These are phyloP conservation scores for Melanotaenia trifasciata DNA, from an alignment of 2,797 vertebrate species.

Conservation along the genomic window DNA sequence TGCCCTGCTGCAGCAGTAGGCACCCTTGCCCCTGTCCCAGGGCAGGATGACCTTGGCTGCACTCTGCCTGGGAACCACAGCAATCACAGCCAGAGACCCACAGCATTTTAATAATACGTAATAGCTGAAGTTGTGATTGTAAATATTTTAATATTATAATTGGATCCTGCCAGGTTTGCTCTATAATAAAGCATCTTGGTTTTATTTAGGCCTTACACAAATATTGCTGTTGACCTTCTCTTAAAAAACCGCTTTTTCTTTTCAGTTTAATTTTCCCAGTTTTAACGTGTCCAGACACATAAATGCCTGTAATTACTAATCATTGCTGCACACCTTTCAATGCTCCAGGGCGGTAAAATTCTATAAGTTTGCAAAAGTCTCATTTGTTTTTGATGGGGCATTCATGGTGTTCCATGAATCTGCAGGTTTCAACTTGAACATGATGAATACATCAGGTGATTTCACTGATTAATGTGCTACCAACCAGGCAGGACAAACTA, in stretches of 20 bases:
- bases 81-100: too few relatives aligned
- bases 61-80: too few relatives aligned
- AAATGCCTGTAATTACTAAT: background rate
- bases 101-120: too few relatives aligned
- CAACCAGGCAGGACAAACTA: conserved; percentile 36
- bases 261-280: background rate
- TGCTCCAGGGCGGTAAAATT: background rate
- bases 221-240: background rate
- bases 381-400: background rate
- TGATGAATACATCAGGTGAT: conserved; percentile 49
- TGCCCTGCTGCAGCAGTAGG: too few relatives aligned
- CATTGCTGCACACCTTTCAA: background rate
- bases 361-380: background rate
- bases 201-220: too few relatives aligned
- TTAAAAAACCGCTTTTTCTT: background rate
- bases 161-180: too few relatives aligned
- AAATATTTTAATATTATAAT: too few relatives aligned
- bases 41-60: too few relatives aligned
- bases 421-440: conserved; percentile 12
- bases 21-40: too few relatives aligned
- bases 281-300: background rate
- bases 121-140: too few relatives aligned
- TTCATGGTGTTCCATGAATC: conserved; percentile 20
- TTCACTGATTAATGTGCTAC: conserved; percentile 52
- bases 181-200: too few relatives aligned